These are phyloP conservation scores for Penelope pileata DNA, from an alignment of 2,113 vertebrate species.

Conservation along the genomic window DNA sequence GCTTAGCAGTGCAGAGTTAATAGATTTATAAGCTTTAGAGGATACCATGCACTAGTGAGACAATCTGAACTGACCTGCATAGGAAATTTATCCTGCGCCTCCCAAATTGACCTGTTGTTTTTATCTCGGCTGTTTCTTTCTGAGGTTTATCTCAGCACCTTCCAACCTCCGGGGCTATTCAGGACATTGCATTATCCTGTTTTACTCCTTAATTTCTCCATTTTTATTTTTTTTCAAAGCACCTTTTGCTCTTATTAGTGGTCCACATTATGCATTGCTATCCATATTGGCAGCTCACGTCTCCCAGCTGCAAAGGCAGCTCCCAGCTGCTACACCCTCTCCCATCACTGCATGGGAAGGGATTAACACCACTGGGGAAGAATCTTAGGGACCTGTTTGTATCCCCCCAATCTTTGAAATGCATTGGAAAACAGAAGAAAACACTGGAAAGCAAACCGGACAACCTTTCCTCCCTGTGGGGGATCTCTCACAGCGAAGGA, in stretches of 20 bases:
- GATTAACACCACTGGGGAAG: background rate
- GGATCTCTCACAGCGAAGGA: background rate
- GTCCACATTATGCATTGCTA: background rate
- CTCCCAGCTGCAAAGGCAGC: constrained; percentile 22
- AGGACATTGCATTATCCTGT: background rate
- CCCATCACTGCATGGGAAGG: background rate
- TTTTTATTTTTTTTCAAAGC: constrained; percentile 64
- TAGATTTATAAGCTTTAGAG: constrained; percentile 45
- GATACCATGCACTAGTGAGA: background rate
- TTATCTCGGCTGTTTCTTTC: background rate
- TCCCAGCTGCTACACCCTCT: background rate
- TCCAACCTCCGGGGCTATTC: background rate
- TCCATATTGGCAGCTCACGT: background rate
- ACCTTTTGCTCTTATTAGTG: constrained; percentile 69
- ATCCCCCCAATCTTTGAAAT: background rate
- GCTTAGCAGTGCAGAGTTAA: constrained; percentile 22
- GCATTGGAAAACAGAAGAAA: background rate
- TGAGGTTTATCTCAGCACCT: background rate
- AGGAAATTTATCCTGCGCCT: background rate
- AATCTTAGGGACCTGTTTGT: background rate
- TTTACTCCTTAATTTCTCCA: background rate
- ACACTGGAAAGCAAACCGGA: background rate
- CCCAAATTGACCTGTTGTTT: background rate
- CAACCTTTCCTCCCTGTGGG: accelerated
- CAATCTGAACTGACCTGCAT: background rate